Evolutionary conservation across 2,888 invertebrate species (phyloP), one percentile per base, ranked within the genome.

Genomic region (Athripsodes cinereus): DNA sequence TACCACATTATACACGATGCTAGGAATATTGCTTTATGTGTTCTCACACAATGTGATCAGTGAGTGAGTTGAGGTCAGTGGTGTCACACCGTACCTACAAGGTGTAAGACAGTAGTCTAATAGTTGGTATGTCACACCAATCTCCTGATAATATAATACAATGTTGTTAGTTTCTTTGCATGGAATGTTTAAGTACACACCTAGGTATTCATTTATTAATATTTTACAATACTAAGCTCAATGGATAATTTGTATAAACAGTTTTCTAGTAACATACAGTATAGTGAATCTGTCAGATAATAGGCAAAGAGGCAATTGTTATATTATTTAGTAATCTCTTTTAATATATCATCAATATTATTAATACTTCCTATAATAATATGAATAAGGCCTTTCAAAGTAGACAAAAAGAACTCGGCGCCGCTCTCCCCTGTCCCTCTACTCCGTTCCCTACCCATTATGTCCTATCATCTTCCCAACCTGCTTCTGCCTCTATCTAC

Each of bases 361-460:
- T 59, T 61, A 21, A 54, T 60, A 60, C 49, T 61, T 59, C 59
- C 59, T 61, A 62, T 40, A 40, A 40, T 40, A n/a, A 40, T 57
- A 62, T 62, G 61, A 62, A 62, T 63, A 64, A 64, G 64, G 64
- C 64, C 64, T 64, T 40, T 64, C 64, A 55, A 62, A 61, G 59
- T 62, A 62, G 61, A 64, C 63, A 61, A 58, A 62, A 58, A 59
- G 60, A 61, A 60, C 53, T 58, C 61, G 57, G 55, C 54, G 26
- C 26, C 26, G 26, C 26, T 6, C 26, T 10, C 26, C 26, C 48
- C 16, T 47, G 52, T 54, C 59, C 44, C 44, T 52, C 48, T 47
- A n/a, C 47, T 35, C 47, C 52, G 47, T 59, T 54, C 44, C 19
- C 26, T 26, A 18, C 34, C 40, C 13, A 40, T 13, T 13, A 5